These are phyloP conservation scores for Orchestia grillus DNA, from an alignment of 1,140 invertebrate species.

Conservation along the genomic window DNA sequence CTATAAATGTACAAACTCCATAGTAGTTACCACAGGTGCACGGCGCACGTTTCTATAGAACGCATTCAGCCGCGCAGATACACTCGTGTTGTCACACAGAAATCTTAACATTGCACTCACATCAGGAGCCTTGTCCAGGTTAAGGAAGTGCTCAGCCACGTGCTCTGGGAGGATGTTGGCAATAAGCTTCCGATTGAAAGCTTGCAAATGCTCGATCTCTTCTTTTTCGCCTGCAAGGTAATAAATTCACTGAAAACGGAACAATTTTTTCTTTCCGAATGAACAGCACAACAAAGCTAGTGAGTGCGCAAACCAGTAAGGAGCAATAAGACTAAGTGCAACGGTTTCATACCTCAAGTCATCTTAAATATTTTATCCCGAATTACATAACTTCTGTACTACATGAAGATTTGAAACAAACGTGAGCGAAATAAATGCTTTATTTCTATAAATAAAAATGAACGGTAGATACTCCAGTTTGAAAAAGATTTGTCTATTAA, in stretches of 20 bases:
- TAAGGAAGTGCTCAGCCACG: constrained; percentile 90
- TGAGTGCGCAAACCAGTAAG: neutral
- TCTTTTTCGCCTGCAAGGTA: constrained; percentile 86
- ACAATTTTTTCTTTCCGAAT: too few relatives aligned
- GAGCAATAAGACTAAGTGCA: too few relatives aligned
- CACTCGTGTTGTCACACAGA: neutral
- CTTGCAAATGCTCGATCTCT: constrained; percentile 94
- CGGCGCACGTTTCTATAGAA: neutral
- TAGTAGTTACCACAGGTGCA: neutral
- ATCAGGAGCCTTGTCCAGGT: constrained; percentile 65
- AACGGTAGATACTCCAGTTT: too few relatives aligned
- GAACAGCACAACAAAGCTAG: neutral
- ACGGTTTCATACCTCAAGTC: too few relatives aligned
- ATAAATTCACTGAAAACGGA: constrained; percentile 24
- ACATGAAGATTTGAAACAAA: too few relatives aligned
- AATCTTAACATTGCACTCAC: constrained; percentile 38
- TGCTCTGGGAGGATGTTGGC: constrained; percentile 95
- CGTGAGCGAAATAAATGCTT: too few relatives aligned
- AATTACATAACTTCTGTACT: too few relatives aligned
- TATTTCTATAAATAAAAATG: too few relatives aligned
- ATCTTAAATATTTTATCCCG: too few relatives aligned
- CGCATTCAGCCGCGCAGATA: neutral
- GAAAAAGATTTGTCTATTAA: too few relatives aligned
- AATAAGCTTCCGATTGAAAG: constrained; percentile 91
- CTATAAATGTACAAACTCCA: neutral